Evolutionary conservation across 2,888 invertebrate genomes (phyloP).

Genomic region (Sarcophaga variegata): DNA sequence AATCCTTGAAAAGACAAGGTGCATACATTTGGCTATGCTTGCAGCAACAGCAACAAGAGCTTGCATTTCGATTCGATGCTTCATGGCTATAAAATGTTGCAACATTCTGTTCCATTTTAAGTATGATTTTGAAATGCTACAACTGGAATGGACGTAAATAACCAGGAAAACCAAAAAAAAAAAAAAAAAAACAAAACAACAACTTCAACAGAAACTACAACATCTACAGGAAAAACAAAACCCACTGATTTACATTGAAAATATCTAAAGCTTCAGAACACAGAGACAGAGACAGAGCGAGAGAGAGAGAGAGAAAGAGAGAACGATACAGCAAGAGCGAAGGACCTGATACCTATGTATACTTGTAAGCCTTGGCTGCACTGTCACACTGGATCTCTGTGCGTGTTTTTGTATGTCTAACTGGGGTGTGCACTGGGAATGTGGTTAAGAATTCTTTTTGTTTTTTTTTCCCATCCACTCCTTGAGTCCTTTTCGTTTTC

Average conservation of each 20-base stretch:
- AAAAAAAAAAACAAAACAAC: neutral
- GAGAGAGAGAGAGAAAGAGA: neutral
- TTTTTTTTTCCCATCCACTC: neutral
- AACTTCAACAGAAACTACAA: no score
- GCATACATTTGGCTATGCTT: neutral
- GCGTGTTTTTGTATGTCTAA: neutral
- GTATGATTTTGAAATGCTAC: neutral
- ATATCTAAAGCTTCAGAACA: slow-evolving; percentile 48
- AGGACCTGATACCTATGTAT: no score
- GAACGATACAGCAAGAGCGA: no score
- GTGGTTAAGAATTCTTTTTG: slow-evolving; percentile 27
- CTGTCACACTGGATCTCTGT: neutral
- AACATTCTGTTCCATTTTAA: neutral
- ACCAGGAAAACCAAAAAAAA: neutral
- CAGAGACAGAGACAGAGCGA: neutral
- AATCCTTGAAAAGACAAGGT: neutral
- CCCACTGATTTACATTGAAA: slow-evolving; percentile 65
- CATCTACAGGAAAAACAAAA: slow-evolving; percentile 32
- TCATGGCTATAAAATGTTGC: neutral
- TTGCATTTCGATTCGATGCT: neutral
- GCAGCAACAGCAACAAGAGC: neutral
- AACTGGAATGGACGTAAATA: neutral
- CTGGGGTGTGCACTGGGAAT: slow-evolving; percentile 22
- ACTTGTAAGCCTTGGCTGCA: neutral
- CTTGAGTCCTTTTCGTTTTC: neutral